Conservation (phyloP, 2,888 invertebrate species). For the Pollenia angustigena region DNA sequence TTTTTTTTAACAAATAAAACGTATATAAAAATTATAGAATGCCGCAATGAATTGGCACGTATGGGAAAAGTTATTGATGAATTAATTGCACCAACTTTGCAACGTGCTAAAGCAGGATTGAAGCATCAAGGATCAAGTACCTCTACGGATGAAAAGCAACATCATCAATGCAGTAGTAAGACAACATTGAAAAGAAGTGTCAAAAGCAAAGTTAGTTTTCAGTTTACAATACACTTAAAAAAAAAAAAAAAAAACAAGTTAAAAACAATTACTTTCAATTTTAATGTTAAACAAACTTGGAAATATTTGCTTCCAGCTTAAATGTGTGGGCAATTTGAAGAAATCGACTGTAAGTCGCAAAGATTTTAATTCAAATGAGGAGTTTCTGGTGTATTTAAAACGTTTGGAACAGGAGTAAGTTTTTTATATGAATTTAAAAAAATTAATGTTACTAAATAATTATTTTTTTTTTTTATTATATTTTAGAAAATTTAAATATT, state of each 20-base stretch:
- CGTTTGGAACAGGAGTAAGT: conserved; percentile 79
- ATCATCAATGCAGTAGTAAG: background rate
- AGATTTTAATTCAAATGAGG: conserved; percentile 78
- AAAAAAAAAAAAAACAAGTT: background rate
- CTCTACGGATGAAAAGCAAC: background rate
- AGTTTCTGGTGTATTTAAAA: conserved; percentile 80
- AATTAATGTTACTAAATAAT: no score
- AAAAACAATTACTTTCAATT: background rate
- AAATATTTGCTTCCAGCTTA: conserved; percentile 36
- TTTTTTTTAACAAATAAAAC: background rate
- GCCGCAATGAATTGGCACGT: conserved; percentile 81
- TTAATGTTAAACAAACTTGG: background rate
- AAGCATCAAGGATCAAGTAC: conserved; percentile 63
- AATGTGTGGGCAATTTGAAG: conserved; percentile 20
- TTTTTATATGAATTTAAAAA: background rate
- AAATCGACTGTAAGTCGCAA: conserved; percentile 69
- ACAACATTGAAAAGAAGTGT: conserved; percentile 2
- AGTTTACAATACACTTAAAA: background rate
- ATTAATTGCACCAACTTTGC: conserved; percentile 80
- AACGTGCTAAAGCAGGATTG: conserved; percentile 66
- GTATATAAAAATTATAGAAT: conserved; percentile 75
- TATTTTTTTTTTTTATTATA: background rate
- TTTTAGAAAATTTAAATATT: conserved; percentile 80
- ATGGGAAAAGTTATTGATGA: conserved; percentile 82
- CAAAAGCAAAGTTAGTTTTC: conserved; percentile 45